These are phyloP conservation scores for Gobionotothen gibberifrons DNA, from an alignment of 2,797 vertebrate species.

Conservation along the genomic window DNA sequence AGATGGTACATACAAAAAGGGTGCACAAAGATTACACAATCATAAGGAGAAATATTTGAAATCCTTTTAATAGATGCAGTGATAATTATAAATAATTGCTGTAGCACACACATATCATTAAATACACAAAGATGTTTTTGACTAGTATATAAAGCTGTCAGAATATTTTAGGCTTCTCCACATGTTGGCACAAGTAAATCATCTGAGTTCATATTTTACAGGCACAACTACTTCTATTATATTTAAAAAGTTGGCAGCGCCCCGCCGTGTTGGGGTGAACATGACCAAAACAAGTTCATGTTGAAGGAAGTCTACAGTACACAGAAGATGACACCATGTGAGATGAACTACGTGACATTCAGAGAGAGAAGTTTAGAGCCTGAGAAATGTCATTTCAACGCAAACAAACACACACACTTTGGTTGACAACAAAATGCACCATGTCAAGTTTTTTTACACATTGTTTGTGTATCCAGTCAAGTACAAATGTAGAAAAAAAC, in stretches of 20 bases:
- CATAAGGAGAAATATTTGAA: constrained; percentile 24
- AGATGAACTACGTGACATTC: constrained; percentile 72
- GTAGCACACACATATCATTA: constrained; percentile 44
- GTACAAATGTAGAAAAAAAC: constrained; percentile 73
- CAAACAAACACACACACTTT: constrained; percentile 73
- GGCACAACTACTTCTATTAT: constrained; percentile 21
- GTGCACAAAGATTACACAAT: too few species aligned
- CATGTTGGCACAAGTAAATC: constrained; percentile 64
- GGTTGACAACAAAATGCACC: constrained; percentile 76
- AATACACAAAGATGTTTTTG: constrained; percentile 54
- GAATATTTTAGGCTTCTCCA: constrained; percentile 37
- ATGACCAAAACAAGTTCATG: constrained; percentile 18
- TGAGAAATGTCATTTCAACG: constrained; percentile 74
- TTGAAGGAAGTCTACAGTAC: constrained; percentile 33
- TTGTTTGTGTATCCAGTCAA: constrained; percentile 55
- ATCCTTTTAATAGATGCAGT: constrained; percentile 55
- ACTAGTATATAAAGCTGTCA: constrained; percentile 65
- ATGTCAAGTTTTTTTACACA: constrained; percentile 64
- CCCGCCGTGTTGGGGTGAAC: constrained; percentile 12
- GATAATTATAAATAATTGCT: constrained; percentile 65
- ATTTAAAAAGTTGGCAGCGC: constrained; percentile 54
- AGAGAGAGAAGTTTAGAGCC: constrained; percentile 69
- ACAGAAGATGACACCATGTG: constrained; percentile 40
- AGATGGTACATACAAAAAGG: not conserved
- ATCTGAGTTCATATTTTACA: constrained; percentile 57